Evolutionary conservation across 2,888 invertebrate genomes (phyloP).

Genomic region (Halocaridina rubra): DNA sequence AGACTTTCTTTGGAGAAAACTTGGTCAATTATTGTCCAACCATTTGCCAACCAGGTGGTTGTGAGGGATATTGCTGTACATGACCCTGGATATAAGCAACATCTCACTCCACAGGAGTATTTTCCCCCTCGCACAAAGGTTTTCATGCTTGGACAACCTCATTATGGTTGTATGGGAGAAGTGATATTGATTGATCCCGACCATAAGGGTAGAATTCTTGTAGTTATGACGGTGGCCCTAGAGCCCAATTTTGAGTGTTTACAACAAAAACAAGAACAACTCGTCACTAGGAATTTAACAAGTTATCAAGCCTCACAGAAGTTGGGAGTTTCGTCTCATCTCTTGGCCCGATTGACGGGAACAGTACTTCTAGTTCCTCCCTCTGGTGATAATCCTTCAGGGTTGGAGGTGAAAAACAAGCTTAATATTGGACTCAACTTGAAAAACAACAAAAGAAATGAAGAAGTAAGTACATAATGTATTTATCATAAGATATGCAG

Average conservation of each 20-base stretch:
- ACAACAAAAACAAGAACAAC: slow-evolving; percentile 66
- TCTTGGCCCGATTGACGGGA: slow-evolving; percentile 89
- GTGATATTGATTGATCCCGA: slow-evolving; percentile 74
- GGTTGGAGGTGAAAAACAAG: slow-evolving; percentile 65
- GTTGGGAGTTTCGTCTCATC: slow-evolving; percentile 74
- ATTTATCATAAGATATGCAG: background rate
- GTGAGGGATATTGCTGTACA: slow-evolving; percentile 72
- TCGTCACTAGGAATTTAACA: slow-evolving; percentile 71
- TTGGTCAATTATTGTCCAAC: slow-evolving; percentile 76
- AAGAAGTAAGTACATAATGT: slow-evolving; percentile 72
- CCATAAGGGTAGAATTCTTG: slow-evolving; percentile 75
- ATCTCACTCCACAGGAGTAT: slow-evolving; percentile 73
- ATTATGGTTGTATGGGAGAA: slow-evolving; percentile 84
- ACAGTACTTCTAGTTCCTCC: slow-evolving; percentile 75
- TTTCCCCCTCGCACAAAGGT: slow-evolving; percentile 78
- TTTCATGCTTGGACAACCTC: slow-evolving; percentile 82
- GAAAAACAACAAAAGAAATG: slow-evolving; percentile 83
- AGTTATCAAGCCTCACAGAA: slow-evolving; percentile 68
- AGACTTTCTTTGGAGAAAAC: slow-evolving; percentile 76
- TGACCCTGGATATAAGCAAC: slow-evolving; percentile 69
- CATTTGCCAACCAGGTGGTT: slow-evolving; percentile 79
- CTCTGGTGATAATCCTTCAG: slow-evolving; percentile 60
- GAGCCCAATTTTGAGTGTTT: slow-evolving; percentile 72
- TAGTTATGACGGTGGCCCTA: slow-evolving; percentile 71
- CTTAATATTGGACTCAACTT: slow-evolving; percentile 90